These are phyloP conservation scores for Lindbergichthys nudifrons DNA, from an alignment of 2,797 vertebrate species.

Conservation along the genomic window DNA sequence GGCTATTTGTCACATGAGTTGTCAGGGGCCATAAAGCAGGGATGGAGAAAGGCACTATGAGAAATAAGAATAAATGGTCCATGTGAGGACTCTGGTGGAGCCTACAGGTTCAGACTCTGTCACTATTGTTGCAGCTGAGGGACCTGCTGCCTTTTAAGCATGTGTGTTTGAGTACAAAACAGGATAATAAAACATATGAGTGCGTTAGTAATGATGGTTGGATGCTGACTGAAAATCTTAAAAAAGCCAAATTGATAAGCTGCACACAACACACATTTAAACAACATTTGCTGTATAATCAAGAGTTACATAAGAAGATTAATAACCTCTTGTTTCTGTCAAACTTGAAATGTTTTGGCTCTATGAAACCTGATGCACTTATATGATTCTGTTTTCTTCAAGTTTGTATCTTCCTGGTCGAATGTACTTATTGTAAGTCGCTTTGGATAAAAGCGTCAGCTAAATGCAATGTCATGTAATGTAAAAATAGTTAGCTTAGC, in stretches of 20 bases:
- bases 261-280: not conserved
- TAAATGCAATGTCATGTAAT: no score
- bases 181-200: not conserved
- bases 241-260: not conserved
- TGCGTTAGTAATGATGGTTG: slow-evolving; percentile 7
- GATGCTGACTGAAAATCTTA: slow-evolving; percentile 5
- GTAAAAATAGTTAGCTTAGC: not conserved
- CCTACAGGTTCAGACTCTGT: slow-evolving; percentile 13
- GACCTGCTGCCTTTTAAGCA: slow-evolving; percentile 5
- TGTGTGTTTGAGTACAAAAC: not conserved
- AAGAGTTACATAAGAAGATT: not conserved
- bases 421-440: no score
- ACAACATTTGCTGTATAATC: no score
- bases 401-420: no score
- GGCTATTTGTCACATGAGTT: slow-evolving; percentile 58
- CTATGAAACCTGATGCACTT: no score
- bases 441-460: no score
- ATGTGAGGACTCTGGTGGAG: slow-evolving; percentile 6
- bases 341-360: no score
- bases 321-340: not conserved
- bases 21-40: slow-evolving; percentile 42
- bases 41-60: slow-evolving; percentile 16
- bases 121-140: slow-evolving; percentile 14
- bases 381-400: no score
- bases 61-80: slow-evolving; percentile 49